These are phyloP conservation scores for Syngnathoides biaculeatus DNA, from an alignment of 2,113 vertebrate species.

Conservation along the genomic window DNA sequence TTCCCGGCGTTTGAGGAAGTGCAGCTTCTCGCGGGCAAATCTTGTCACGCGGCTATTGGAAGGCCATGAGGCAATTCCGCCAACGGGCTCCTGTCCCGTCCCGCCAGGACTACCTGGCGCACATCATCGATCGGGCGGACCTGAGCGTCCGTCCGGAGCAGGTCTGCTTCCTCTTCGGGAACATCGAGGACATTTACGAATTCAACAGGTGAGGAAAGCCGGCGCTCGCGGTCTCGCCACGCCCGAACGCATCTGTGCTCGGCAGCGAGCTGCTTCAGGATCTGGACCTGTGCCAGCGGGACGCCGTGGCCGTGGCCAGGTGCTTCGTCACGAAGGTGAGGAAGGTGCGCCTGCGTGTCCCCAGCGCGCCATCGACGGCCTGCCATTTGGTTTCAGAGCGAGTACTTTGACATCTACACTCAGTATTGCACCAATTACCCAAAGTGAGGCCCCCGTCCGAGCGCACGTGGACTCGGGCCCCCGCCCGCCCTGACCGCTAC, in stretches of 20 bases:
- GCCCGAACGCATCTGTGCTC: neutral
- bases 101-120: conserved; percentile 85
- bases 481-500: too few relatives aligned
- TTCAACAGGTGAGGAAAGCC: conserved; percentile 81
- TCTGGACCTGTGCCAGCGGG: conserved; percentile 82
- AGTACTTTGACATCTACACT: conserved; percentile 92
- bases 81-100: neutral
- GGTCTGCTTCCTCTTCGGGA: conserved; percentile 83
- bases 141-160: conserved; percentile 78
- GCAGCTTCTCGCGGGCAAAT: too few relatives aligned
- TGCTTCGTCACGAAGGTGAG: conserved; percentile 91
- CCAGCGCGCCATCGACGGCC: too few relatives aligned
- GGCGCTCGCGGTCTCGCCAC: neutral
- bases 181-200: conserved; percentile 89
- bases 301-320: conserved; percentile 84
- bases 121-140: conserved; percentile 84
- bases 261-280: conserved; percentile 85
- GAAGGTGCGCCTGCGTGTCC: neutral
- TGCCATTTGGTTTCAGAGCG: conserved; percentile 70
- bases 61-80: neutral
- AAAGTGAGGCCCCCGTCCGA: conserved; percentile 74
- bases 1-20: too few relatives aligned
- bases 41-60: too few relatives aligned
- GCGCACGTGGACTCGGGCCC: too few relatives aligned
- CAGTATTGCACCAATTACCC: conserved; percentile 98